Conservation (phyloP, 2,113 vertebrate species). For the Apistogramma diplotaenia region DNA sequence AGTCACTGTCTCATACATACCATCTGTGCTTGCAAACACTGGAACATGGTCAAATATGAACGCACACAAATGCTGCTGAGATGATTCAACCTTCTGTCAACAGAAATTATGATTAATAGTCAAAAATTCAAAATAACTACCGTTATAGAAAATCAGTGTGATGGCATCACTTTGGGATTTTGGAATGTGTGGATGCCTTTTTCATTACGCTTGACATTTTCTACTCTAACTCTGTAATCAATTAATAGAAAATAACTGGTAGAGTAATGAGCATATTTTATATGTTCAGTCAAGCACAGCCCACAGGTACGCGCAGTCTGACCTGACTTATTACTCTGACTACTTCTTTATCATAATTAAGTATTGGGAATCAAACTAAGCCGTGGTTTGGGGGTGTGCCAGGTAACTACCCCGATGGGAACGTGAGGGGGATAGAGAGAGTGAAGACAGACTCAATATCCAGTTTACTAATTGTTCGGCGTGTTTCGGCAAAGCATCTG, state of each 20-base stretch:
- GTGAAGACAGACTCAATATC: constrained; percentile 35
- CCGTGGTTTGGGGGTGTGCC: constrained; percentile 13
- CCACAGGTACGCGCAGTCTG: constrained; percentile 23
- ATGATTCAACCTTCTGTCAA: neutral
- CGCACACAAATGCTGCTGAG: neutral
- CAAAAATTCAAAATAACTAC: neutral
- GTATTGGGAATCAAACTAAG: constrained; percentile 63
- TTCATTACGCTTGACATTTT: neutral
- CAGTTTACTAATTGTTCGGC: constrained; percentile 74
- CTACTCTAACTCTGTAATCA: neutral
- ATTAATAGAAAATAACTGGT: neutral
- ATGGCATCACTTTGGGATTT: neutral
- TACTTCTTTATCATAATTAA: constrained; percentile 78
- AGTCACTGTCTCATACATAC: neutral
- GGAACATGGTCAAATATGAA: neutral
- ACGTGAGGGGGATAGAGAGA: neutral
- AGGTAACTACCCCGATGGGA: constrained; percentile 43
- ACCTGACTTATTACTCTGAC: constrained; percentile 71
- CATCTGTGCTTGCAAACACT: neutral
- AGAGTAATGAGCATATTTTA: neutral
- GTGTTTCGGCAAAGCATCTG: constrained; percentile 48
- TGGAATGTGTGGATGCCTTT: neutral
- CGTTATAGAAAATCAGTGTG: neutral
- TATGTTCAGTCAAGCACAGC: neutral
- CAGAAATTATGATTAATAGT: neutral